Evolutionary conservation across 2,888 invertebrate genomes (phyloP).

Genomic region (Himalopsyche tibetana): DNA sequence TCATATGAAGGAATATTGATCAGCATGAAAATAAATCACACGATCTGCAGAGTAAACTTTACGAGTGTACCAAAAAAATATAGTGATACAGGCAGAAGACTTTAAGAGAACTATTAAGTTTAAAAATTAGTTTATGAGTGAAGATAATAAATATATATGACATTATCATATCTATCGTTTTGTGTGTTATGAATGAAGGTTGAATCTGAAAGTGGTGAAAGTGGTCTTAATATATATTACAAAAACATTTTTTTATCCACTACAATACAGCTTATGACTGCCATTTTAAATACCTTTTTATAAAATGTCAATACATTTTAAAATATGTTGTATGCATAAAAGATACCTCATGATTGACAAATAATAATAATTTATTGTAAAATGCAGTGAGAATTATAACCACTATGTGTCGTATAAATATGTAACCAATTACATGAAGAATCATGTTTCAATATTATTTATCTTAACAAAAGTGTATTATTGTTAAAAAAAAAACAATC

Average conservation of each 20-base stretch:
- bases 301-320: no score
- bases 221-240: background rate
- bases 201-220: background rate
- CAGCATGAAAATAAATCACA: no score
- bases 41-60: no score
- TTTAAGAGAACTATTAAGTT: no score
- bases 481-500: background rate
- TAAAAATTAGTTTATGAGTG: background rate
- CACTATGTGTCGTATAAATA: background rate
- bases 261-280: background rate
- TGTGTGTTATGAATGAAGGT: background rate
- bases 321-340: background rate
- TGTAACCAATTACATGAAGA: background rate
- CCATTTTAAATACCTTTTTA: background rate
- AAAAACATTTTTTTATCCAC: constrained; percentile 22
- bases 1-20: no score
- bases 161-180: constrained; percentile 14
- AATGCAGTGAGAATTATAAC: background rate
- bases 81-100: no score
- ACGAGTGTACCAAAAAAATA: no score
- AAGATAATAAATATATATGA: background rate
- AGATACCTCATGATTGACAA: background rate
- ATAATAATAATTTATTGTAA: background rate
- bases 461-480: background rate
- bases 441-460: constrained; percentile 4